Evolutionary conservation across 2,888 invertebrate species (phyloP), one percentile per base, ranked within the genome.

Genomic region (Hanleya hanleyi): DNA sequence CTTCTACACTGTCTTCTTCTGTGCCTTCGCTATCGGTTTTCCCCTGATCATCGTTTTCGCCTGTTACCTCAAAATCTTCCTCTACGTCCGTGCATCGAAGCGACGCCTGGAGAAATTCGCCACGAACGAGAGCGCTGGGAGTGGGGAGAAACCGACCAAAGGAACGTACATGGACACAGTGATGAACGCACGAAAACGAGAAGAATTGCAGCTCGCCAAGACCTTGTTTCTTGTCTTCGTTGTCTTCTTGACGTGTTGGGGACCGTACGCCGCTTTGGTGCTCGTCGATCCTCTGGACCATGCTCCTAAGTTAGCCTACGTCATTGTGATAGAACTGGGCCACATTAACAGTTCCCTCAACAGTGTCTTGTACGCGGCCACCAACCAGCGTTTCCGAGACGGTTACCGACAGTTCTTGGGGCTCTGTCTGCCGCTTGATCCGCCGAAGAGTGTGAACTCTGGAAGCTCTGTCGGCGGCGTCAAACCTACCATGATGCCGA

Each of bases 311-410:
- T 74, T 79, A 35, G 66, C 81, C 0, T 84, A 83, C 70, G 78
- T 82, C 9, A 50, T 81, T 3, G 80, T 77, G 7, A 80, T 83
- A 1, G 69, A 81, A 57, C 41, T 84, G 35, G 83, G 82, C 4
- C 84, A 84, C 69, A 79, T 75, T 32, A 84, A 84, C 69, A 84
- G 84, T 68, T 81, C 76, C 33, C 29, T 84, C n/a, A 84, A 84
- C 65, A 77, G 80, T 47, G 75, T 84, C 22, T 76, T 84, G 6
- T 84, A 84, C 70, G 83, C 80, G 1, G 74, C 78, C 64, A 78
- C 75, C 22, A 83, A 84, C 67, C 69, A 70, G 33, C 66, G 76
- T 41, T 84, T 84, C 62, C 67, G 84, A 15, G 77, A 79, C 35
- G 84, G 84, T 6, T 84, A 84, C 47, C 57, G 62, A 35, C 38